A percentile compares a stretch with the other conserved stretches of the same genome.
phyloP scores from a whole-genome alignment of 2,888 invertebrate genomes.

The Habroteleia sp. region DNA sequence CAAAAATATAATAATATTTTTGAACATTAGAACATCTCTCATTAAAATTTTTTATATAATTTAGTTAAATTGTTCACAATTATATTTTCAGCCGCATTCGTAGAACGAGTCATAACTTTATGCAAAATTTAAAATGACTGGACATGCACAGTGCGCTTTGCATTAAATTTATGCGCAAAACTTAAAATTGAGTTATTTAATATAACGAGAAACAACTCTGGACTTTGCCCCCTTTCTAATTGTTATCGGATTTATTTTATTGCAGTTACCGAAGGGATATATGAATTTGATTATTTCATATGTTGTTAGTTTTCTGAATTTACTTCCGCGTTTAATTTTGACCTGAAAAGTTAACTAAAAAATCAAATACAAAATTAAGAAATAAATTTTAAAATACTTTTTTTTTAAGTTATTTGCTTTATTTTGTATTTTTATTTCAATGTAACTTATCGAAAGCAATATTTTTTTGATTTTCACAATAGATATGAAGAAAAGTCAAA shows the following conservation, averaged over 20 bases:
- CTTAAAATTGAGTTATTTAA: constrained; percentile 55
- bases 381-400: too few relatives aligned
- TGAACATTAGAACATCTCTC: neutral
- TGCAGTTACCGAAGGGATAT: constrained; percentile 15
- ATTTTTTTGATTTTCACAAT: too few relatives aligned
- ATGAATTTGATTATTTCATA: constrained; percentile 24
- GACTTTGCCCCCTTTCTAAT: too few relatives aligned
- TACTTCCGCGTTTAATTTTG: neutral
- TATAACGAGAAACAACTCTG: constrained; percentile 45
- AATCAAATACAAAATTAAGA: too few relatives aligned
- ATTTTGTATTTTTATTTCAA: too few relatives aligned
- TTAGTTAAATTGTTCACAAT: constrained; percentile 18
- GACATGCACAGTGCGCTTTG: constrained; percentile 39
- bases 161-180: constrained; percentile 43
- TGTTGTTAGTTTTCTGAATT: constrained; percentile 4
- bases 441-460: too few relatives aligned
- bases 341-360: too few relatives aligned
- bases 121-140: constrained; percentile 50
- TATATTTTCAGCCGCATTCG: constrained; percentile 26
- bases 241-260: constrained; percentile 30
- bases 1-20: too few relatives aligned
- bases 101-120: constrained; percentile 35
- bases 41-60: constrained; percentile 12
- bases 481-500: too few relatives aligned
- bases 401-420: too few relatives aligned